A percentile compares a stretch with the other conserved stretches of the same genome.
These are phyloP conservation scores for Calonectris borealis DNA, from an alignment of 2,113 vertebrate genomes.

Conservation along the genomic window DNA sequence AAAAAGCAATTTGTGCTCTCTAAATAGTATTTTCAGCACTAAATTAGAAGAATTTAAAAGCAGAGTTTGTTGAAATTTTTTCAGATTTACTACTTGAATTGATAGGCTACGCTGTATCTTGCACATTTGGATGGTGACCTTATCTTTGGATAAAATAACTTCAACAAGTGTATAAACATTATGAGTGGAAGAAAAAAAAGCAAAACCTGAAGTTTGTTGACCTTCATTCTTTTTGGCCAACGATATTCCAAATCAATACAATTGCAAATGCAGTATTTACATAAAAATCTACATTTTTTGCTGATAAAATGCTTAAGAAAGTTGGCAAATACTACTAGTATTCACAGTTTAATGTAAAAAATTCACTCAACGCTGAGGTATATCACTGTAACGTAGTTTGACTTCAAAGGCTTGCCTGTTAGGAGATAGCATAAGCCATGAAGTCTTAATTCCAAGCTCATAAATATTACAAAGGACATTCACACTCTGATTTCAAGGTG, in stretches of 20 bases:
- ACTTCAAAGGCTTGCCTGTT: background rate
- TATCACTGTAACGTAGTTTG: background rate
- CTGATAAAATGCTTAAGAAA: background rate
- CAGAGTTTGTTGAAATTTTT: background rate
- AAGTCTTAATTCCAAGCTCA: conserved; percentile 6
- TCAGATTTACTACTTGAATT: background rate
- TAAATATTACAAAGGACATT: background rate
- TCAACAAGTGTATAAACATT: background rate
- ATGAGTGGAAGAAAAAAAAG: background rate
- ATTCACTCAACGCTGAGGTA: background rate
- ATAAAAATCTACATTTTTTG: background rate
- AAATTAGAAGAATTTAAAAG: background rate
- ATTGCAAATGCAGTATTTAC: background rate
- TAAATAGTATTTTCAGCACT: background rate
- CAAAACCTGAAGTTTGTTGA: background rate
- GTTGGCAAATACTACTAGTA: background rate
- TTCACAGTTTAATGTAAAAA: background rate
- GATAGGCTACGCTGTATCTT: background rate
- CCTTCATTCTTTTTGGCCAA: background rate
- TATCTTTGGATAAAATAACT: background rate
- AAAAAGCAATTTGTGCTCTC: background rate
- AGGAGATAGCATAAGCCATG: background rate
- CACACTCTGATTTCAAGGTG: background rate
- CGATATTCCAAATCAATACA: background rate
- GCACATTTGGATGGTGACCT: background rate